Base-by-base conservation (phyloP, 2,888 invertebrate species). In the Xestobium rufovillosum region DNA sequence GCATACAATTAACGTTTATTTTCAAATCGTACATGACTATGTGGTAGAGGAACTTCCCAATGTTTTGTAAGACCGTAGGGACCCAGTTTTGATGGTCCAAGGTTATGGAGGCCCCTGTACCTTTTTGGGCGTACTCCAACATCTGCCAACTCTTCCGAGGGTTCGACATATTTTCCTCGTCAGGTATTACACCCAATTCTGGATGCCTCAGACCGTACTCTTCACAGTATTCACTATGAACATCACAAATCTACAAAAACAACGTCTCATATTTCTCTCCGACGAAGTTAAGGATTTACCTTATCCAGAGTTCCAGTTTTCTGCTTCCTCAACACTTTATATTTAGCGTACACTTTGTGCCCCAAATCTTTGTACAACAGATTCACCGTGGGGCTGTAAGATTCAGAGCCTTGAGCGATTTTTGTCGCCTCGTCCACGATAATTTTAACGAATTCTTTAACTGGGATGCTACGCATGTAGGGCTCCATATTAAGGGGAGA, bases 21-120 rank as follows among this genome's bases (percentile, higher is more conserved):
- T 89, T 88, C 4, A 91, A 70, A 57, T 91, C 88, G 36, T 83
- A 78, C 57, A 91, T 74, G 9, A 94, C 78, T 28, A 94, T 85
- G 49, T 85, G 82, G 59, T 88, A 91, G 0, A 95, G 69, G 62
- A 91, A 88, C 53, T 81, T 81, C 25, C 94, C 94, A 31, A 94
- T 69, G 27, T 72, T 74, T 32, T 66, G 61, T 6, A 79, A 60
- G 30, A 81, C 72, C 40, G 75, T 70, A 8, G 68, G 59, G 0
- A 83, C 79, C 90, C 89, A 90, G 0, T 67, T 59, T 8, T 69
- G 66, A 45, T 80, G 62, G 32, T 59, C 60, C 51, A 59, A 58
- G 4, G 42, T 23, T 26, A 63, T 49, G 2, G 61, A 59, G 0
- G 61, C 50, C 3, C 63, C 64, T 3, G 42, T 31, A 8, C n/a